phyloP scores from a whole-genome alignment of 2,797 vertebrate genomes.

The Xiphophorus birchmanni region DNA sequence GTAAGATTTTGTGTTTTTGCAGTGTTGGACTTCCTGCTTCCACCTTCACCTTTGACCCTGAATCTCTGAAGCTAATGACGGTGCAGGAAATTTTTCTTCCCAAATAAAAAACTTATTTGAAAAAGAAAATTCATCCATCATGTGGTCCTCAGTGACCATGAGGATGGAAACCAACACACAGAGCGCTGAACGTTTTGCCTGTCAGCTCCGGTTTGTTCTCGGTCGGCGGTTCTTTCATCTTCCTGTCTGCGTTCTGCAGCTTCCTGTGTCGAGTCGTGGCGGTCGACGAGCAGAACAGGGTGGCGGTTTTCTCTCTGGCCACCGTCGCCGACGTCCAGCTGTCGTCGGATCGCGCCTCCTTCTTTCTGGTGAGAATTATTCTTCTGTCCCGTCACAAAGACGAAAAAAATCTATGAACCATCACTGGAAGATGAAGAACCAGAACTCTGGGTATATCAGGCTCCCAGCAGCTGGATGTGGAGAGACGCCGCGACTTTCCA shows the following conservation, averaged over 20 bases:
- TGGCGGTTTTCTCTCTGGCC: slow-evolving; percentile 83
- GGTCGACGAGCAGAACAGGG: slow-evolving; percentile 81
- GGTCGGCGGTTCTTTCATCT: slow-evolving; percentile 16
- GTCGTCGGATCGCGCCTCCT: slow-evolving; percentile 81
- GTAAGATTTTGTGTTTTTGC: too few species aligned
- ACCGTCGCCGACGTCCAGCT: slow-evolving; percentile 84
- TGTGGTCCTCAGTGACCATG: background rate
- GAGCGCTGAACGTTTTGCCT: background rate
- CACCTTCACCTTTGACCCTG: too few species aligned
- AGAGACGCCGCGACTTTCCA: background rate
- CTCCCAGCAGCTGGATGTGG: too few species aligned
- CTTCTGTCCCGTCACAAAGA: background rate
- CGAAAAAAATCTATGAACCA: background rate
- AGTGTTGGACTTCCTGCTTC: too few species aligned
- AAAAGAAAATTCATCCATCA: too few species aligned
- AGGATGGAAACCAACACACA: background rate
- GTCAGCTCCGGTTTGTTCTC: slow-evolving; percentile 20
- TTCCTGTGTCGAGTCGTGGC: slow-evolving; percentile 90
- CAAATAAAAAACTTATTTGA: too few species aligned
- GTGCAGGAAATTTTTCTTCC: too few species aligned
- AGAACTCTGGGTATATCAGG: background rate
- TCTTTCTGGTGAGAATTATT: slow-evolving; percentile 88
- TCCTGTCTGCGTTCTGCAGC: slow-evolving; percentile 76
- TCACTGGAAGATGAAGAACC: background rate
- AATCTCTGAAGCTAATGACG: too few species aligned